A percentile compares a stretch with the other conserved stretches of the same genome.
These are phyloP conservation scores for Staurois parvus DNA, from an alignment of 2,797 vertebrate genomes.

Conservation along the genomic window DNA sequence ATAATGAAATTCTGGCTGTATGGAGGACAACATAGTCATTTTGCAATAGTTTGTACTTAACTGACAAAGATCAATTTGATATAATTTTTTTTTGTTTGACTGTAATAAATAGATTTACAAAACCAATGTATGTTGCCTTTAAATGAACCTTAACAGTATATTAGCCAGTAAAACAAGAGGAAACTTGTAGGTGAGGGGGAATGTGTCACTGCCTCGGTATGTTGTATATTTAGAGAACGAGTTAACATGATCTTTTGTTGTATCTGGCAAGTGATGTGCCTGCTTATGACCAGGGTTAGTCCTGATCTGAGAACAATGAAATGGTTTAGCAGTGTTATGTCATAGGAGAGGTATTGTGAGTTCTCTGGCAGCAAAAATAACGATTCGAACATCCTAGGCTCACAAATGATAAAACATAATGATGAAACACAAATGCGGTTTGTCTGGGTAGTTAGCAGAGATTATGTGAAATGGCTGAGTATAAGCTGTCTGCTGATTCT, in stretches of 20 bases:
- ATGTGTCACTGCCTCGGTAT: background rate
- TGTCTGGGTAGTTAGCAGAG: constrained; percentile 7
- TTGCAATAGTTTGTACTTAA: too few species aligned
- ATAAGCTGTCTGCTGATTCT: constrained; percentile 15
- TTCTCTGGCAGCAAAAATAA: background rate
- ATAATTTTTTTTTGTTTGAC: too few species aligned
- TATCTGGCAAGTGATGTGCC: background rate
- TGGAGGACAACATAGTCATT: too few species aligned
- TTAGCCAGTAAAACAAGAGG: too few species aligned
- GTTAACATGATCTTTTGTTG: background rate
- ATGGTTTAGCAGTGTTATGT: constrained; percentile 1
- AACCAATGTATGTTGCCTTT: too few species aligned
- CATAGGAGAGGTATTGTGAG: background rate
- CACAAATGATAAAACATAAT: background rate
- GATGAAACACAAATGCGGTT: background rate
- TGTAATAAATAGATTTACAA: too few species aligned
- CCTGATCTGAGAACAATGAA: background rate
- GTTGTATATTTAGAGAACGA: background rate
- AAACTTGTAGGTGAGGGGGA: too few species aligned
- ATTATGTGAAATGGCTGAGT: constrained; percentile 20
- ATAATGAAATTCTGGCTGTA: too few species aligned
- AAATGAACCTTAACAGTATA: too few species aligned
- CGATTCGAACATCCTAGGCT: background rate
- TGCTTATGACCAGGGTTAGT: background rate
- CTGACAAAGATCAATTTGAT: too few species aligned